Percentiles rank a stretch among this genome's conserved stretches.
Conservation (phyloP, 2,113 vertebrate genomes). For the Cyphomyrus plagiostoma region DNA sequence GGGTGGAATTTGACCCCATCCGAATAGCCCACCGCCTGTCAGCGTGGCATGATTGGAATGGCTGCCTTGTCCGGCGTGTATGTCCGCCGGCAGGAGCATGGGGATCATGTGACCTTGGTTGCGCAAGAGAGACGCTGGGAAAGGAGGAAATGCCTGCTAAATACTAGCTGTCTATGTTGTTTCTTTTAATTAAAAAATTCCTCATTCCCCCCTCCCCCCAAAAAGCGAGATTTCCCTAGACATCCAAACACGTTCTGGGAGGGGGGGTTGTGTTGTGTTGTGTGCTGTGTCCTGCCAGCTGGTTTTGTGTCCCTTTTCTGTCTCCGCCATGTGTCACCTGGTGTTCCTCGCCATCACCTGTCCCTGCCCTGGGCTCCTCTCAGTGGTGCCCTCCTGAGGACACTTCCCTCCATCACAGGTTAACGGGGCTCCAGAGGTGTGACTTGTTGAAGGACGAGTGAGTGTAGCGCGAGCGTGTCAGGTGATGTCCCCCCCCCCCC, state of each 20-base stretch:
- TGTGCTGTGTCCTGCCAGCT: not conserved
- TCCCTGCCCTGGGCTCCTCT: not conserved
- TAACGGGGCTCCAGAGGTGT: not conserved
- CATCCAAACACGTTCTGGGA: not conserved
- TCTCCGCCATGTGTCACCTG: not conserved
- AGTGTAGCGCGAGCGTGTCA: not conserved
- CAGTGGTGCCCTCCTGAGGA: not conserved
- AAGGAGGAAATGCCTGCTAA: constrained; percentile 14
- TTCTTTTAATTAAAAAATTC: not conserved
- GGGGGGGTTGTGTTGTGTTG: not conserved
- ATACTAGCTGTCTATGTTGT: not conserved
- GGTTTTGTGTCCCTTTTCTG: not conserved
- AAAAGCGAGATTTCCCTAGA: not conserved
- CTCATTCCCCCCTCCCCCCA: not conserved
- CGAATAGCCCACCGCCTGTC: not conserved
- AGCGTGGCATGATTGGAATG: not conserved
- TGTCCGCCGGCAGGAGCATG: not conserved
- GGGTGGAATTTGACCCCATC: not conserved
- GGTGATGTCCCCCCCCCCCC: not conserved
- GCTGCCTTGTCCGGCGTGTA: not conserved
- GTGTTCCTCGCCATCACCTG: not conserved
- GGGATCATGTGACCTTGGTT: not conserved
- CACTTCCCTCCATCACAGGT: not conserved
- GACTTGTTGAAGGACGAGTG: not conserved
- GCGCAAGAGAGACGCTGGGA: not conserved